Evolutionary conservation across 1,140 invertebrate species (phyloP).

Genomic region (Leptinotarsa lineolata): DNA sequence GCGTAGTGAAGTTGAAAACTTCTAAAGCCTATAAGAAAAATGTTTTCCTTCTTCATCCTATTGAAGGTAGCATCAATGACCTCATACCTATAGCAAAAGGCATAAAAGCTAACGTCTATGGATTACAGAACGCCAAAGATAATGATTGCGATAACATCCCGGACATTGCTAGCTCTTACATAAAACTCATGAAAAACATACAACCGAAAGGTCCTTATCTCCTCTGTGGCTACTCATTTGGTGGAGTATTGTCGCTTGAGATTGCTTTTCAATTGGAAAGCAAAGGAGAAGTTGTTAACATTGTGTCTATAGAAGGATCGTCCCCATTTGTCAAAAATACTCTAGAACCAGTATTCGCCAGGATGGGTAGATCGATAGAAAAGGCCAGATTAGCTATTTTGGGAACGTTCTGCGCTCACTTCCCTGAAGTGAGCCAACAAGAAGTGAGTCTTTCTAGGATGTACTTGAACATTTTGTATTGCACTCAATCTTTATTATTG

Average conservation of each 20-base stretch:
- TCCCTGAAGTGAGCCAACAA: conserved; percentile 20
- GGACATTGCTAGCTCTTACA: conserved; percentile 17
- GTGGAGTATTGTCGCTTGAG: conserved; percentile 24
- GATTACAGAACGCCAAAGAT: conserved; percentile 27
- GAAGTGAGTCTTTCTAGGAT: conserved; percentile 15
- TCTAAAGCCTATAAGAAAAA: conserved; percentile 12
- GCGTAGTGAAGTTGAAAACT: conserved; percentile 20
- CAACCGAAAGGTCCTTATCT: conserved; percentile 30
- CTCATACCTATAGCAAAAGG: conserved; percentile 18
- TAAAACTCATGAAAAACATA: conserved; percentile 14
- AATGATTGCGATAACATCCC: conserved; percentile 5
- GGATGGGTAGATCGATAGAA: not conserved
- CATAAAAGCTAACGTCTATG: conserved; percentile 32
- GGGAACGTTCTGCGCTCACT: conserved; percentile 7
- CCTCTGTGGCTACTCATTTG: conserved; percentile 34
- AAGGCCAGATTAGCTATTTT: conserved; percentile 20
- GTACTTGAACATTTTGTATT: not conserved
- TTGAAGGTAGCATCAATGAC: conserved; percentile 28
- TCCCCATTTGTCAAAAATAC: conserved; percentile 17
- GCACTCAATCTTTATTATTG: not conserved
- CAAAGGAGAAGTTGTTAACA: conserved; percentile 21
- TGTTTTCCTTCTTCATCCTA: conserved; percentile 32
- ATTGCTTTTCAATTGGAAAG: conserved; percentile 31
- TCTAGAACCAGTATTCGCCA: not conserved
- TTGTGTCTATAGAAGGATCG: conserved; percentile 31